Percentiles rank a stretch among this genome's conserved stretches.
These are phyloP conservation scores for Campoplex nolae DNA, from an alignment of 2,888 invertebrate genomes.

Conservation along the genomic window DNA sequence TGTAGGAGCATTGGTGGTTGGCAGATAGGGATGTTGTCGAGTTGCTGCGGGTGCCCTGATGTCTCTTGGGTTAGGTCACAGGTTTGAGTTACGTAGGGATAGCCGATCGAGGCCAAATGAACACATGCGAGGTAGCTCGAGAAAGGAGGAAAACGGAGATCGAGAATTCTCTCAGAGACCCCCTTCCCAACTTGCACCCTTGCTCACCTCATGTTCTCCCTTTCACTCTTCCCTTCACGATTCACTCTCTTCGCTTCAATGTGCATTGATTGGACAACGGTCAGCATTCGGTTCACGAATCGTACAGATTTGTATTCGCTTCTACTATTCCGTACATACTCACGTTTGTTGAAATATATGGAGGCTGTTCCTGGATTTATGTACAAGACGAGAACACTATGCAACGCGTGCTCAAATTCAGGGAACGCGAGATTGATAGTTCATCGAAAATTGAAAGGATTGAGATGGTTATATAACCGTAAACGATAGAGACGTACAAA, in stretches of 20 bases:
- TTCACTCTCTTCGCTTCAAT: constrained; percentile 76
- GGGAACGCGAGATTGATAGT: no score
- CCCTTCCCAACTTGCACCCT: constrained; percentile 9
- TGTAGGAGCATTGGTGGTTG: constrained; percentile 74
- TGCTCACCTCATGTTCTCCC: constrained; percentile 32
- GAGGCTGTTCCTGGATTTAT: constrained; percentile 54
- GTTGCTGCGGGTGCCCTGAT: constrained; percentile 79
- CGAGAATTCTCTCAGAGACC: constrained; percentile 22
- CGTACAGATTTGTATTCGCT: constrained; percentile 67
- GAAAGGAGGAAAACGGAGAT: constrained; percentile 55
- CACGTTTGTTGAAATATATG: constrained; percentile 53
- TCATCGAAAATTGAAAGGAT: no score
- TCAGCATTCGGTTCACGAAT: constrained; percentile 72
- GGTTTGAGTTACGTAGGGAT: constrained; percentile 52
- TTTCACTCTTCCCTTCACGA: constrained; percentile 23
- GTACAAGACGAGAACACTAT: background rate
- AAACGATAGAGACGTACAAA: no score
- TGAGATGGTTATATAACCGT: no score
- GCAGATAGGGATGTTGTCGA: constrained; percentile 76
- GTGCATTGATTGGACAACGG: constrained; percentile 82
- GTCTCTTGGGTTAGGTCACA: constrained; percentile 66
- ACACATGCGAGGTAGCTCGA: constrained; percentile 28
- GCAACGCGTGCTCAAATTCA: no score
- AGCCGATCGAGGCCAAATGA: constrained; percentile 35
- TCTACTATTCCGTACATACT: constrained; percentile 56